Conservation (phyloP, 2,797 vertebrate genomes). For the Pelobates cultripes region DNA sequence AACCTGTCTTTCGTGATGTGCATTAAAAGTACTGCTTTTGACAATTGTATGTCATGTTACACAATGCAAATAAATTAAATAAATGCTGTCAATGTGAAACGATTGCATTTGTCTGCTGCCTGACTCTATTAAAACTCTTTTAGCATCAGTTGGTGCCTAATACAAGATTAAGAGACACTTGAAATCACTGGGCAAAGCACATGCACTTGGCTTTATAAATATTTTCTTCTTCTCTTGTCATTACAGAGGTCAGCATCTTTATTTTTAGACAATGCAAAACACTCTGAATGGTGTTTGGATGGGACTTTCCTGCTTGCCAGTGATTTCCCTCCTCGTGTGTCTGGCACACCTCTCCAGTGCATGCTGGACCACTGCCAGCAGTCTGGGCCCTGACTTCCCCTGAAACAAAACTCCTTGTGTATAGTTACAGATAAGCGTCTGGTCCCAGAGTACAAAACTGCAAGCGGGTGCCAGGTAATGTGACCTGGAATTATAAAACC, state of each 20-base stretch:
- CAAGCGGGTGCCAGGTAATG: constrained; percentile 19
- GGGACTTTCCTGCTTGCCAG: constrained; percentile 7
- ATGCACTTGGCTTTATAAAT: no score
- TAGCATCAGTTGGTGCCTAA: no score
- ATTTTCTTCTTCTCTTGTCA: neutral
- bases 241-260: neutral
- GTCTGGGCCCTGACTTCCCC: constrained; percentile 33
- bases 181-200: no score
- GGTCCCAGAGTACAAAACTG: constrained; percentile 9
- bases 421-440: constrained; percentile 22
- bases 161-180: no score
- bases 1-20: no score
- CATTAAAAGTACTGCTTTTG: no score
- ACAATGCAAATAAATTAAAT: no score
- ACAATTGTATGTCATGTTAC: no score
- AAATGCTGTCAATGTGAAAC: no score
- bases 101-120: no score
- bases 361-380: constrained; percentile 22
- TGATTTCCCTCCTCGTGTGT: constrained; percentile 20
- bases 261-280: neutral
- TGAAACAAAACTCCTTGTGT: constrained; percentile 35
- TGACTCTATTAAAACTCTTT: no score
- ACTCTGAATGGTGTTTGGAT: neutral
- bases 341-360: constrained; percentile 23
- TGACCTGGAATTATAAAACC: constrained; percentile 37